Percentiles rank a stretch among this genome's conserved stretches.
Evolutionary conservation across 2,797 vertebrate species (phyloP).

Genomic region (Buceros bicornis): DNA sequence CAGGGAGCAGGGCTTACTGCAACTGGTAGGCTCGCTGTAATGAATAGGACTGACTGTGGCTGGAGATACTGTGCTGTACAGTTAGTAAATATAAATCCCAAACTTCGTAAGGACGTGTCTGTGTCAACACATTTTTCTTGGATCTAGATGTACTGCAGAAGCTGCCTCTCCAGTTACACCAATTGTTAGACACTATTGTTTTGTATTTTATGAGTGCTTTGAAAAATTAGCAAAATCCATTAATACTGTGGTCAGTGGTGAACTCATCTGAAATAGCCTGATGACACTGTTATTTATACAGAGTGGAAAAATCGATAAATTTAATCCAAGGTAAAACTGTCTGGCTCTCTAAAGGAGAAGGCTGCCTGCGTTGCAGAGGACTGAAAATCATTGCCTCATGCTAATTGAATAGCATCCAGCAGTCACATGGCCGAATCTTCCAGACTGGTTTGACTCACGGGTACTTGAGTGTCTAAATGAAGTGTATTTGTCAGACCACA

Average conservation of each 20-base stretch:
- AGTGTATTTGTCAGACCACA: conserved; percentile 46
- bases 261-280: background rate
- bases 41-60: background rate
- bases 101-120: background rate
- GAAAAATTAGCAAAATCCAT: conserved; percentile 35
- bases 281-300: background rate
- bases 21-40: background rate
- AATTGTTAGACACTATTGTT: background rate
- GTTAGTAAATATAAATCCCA: background rate
- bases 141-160: background rate
- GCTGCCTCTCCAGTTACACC: background rate
- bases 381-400: conserved; percentile 25
- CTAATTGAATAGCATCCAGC: conserved; percentile 11
- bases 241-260: background rate
- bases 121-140: background rate
- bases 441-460: background rate
- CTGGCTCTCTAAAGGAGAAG: background rate
- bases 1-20: background rate
- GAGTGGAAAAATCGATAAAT: conserved; percentile 31
- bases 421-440: conserved; percentile 8
- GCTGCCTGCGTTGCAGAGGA: background rate
- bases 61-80: background rate
- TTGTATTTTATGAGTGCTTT: conserved; percentile 3
- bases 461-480: conserved; percentile 8
- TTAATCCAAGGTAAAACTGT: conserved; percentile 48